Evolutionary conservation across 2,113 vertebrate species (phyloP), one percentile per base, ranked within the genome.

Genomic region (Otus sunia): DNA sequence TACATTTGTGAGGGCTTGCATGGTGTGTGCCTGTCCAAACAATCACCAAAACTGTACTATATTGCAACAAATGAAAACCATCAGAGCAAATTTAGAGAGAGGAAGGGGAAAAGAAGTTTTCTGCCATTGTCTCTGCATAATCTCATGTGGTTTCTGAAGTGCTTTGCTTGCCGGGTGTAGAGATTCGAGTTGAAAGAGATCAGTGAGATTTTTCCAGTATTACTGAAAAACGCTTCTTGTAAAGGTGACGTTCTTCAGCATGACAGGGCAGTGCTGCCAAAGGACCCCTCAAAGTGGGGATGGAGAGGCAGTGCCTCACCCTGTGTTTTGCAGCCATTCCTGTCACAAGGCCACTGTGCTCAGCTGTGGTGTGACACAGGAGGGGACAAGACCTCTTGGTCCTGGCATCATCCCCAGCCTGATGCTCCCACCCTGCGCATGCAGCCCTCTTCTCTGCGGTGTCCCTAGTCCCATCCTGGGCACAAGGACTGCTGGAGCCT

Each of bases 181-280:
- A 30, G 58, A 14, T 22, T 13, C 25, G 23, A 62, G 10, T 3
- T 49, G 39, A 30, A 62, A 34, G 41, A 37, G 34, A 50, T 17
- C 9, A 50, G 12, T 6, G 9, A 23, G 37, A 8, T 25, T 63
- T 86, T 11, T 50, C 10, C 7, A 10, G 8, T 3, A 0, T 62
- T 23, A 21, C 19, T 50, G 45, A 9, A 15, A 74, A 73, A 23
- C 1, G 15, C 13, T 47, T 3, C 41, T 26, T 12, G 12, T 9
- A 0, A 15, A 47, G 50, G 19, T 4, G 43, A 0, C 10, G 12
- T 2, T 75, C n/a, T 49, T 6, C 30, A 43, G 36, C 8, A 10
- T 0, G 4, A 5, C n/a, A 6, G 26, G 1, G 5, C 45, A 2
- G 63, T 0, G 0, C 26, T 67, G 55, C 41, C 2, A 1, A 23